Percentiles rank a stretch among this genome's conserved stretches.
phyloP scores from a whole-genome alignment of 2,797 vertebrate species.

The Enteromius viviparus region DNA sequence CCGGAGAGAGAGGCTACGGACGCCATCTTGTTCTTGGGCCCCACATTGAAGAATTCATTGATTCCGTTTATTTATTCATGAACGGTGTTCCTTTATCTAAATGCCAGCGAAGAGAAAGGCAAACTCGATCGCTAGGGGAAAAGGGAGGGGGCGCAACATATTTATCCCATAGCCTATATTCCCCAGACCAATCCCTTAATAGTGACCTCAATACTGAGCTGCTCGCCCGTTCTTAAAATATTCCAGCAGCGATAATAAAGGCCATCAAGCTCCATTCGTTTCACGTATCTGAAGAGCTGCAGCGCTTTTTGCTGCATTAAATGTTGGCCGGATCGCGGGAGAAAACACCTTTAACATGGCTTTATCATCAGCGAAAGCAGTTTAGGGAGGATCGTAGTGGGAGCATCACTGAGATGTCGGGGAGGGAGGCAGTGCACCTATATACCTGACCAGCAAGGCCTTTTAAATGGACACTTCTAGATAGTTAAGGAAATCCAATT shows the following conservation, averaged over 20 bases:
- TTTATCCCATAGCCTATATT: slow-evolving; percentile 44
- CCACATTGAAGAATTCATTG: slow-evolving; percentile 77
- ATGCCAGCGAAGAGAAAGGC: slow-evolving; percentile 26
- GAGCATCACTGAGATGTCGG: slow-evolving; percentile 22
- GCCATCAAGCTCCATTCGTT: slow-evolving; percentile 21
- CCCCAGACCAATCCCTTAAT: slow-evolving; percentile 27
- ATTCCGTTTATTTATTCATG: slow-evolving; percentile 65
- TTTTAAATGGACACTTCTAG: background rate
- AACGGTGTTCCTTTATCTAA: slow-evolving; percentile 34
- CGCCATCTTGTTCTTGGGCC: slow-evolving; percentile 93
- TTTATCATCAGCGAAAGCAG: slow-evolving; percentile 3
- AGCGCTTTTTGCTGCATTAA: slow-evolving; percentile 10
- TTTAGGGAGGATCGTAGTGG: background rate
- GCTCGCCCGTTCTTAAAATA: slow-evolving; percentile 48
- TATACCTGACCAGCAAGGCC: slow-evolving; percentile 12
- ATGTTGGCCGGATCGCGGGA: background rate
- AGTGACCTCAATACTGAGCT: slow-evolving; percentile 50
- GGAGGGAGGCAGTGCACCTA: background rate
- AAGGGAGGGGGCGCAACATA: background rate
- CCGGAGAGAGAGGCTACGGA: slow-evolving; percentile 75
- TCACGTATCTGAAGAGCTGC: slow-evolving; percentile 31
- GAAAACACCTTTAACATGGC: slow-evolving; percentile 12
- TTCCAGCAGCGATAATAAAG: slow-evolving; percentile 46
- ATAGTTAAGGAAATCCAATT: slow-evolving; percentile 70
- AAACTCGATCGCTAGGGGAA: slow-evolving; percentile 1